Evolutionary conservation across 2,797 vertebrate genomes (phyloP), one percentile per base, ranked within the genome.

Genomic region (Hapalemur alaotrensis): DNA sequence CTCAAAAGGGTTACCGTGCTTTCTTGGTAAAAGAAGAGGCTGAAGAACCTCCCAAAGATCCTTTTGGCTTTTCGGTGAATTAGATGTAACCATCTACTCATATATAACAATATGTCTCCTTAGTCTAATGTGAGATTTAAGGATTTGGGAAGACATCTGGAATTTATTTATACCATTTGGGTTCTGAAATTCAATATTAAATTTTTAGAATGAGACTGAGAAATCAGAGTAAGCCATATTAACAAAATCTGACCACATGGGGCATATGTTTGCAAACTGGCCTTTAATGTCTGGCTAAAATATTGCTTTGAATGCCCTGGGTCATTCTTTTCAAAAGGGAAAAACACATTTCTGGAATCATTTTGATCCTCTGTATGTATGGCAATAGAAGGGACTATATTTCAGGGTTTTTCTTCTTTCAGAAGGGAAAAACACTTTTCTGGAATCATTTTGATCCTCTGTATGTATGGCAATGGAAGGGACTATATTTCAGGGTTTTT

Each of bases 71-170:
- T 97, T 96, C 96, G 91, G 91, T 90, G 92, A 97, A 96, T 97
- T 97, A 84, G 92, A 91, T 95, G 76, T 79, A 97, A 95, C 88
- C 89, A 95, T 97, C 92, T 35, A 72, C 25, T 76, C 75, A 95
- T 91, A 79, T 32, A 80, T 18, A 92, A 32, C 54, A 46, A 50
- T 52, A 85, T 94, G 93, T 96, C 93, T 96, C 96, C 90, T 79
- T 94, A 92, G 78, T 97, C 96, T 97, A 96, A 97, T 94, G 82
- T 93, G 82, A 94, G 95, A 84, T 63, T 95, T 86, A 97, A 81
- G 54, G 98, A 98, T 98, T 98, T 95, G 91, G 57, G 93, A 83
- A 96, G 93, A 97, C 98, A 98, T 98, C 98, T 98, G 99, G 98
- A 98, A 98, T 97, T 76, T 89, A 97, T 98, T 98, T 97, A 96